phyloP scores from a whole-genome alignment of 2,113 vertebrate species.

The Anthoscopus minutus region DNA sequence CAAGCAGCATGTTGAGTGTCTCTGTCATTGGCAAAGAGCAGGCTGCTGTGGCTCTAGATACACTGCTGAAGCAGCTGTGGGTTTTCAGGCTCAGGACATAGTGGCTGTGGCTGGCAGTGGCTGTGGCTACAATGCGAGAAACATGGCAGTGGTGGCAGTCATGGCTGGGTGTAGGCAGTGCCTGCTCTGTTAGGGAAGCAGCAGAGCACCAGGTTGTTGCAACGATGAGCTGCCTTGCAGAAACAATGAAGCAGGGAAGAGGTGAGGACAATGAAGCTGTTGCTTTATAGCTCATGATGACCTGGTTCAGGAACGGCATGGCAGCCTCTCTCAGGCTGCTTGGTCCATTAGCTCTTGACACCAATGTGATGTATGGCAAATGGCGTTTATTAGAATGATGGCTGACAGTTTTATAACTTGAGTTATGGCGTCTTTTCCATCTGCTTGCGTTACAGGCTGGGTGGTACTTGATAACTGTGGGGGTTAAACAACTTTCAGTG shows the following conservation, averaged over 20 bases:
- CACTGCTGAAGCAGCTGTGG: not conserved
- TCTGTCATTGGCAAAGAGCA: not conserved
- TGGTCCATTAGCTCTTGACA: too few relatives aligned
- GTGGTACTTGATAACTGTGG: too few relatives aligned
- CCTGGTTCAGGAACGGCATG: too few relatives aligned
- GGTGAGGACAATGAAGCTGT: not conserved
- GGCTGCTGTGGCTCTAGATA: rapidly evolving
- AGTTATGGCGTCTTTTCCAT: too few relatives aligned
- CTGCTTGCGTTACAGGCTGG: too few relatives aligned
- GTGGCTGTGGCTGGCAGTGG: not conserved
- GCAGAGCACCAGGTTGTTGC: not conserved
- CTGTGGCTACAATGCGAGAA: not conserved
- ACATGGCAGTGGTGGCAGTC: rapidly evolving
- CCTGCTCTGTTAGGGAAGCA: not conserved
- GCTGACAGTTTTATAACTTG: too few relatives aligned
- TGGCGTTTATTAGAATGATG: too few relatives aligned
- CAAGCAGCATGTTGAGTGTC: too few relatives aligned
- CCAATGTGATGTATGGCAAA: too few relatives aligned
- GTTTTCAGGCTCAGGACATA: rapidly evolving
- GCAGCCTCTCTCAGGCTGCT: too few relatives aligned
- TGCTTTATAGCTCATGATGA: too few relatives aligned
- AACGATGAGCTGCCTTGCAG: rapidly evolving
- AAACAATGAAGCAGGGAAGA: not conserved
- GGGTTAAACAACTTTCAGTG: too few relatives aligned
- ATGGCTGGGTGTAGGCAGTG: not conserved